Percentiles rank a stretch among this genome's conserved stretches.
Conservation (phyloP, 2,797 vertebrate species). For the Phrynocephalus guinanensis region DNA sequence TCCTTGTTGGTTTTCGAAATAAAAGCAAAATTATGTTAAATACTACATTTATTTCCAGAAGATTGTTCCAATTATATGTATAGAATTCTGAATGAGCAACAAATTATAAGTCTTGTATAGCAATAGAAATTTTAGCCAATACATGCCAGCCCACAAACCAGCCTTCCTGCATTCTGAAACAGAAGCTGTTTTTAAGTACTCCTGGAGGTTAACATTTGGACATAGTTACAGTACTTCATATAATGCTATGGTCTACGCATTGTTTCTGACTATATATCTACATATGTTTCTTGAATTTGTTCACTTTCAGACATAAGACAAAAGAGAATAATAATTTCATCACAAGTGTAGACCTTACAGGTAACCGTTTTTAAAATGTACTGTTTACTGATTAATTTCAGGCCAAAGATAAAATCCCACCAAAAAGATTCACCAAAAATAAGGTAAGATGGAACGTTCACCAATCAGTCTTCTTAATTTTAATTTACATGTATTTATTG, state of each 20-base stretch:
- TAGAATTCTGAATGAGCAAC: background rate
- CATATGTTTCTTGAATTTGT: background rate
- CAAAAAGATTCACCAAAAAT: slow-evolving; percentile 86
- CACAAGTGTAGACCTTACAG: background rate
- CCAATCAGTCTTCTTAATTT: background rate
- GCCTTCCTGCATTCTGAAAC: background rate
- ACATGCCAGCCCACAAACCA: background rate
- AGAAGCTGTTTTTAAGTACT: background rate
- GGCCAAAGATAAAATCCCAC: slow-evolving; percentile 72
- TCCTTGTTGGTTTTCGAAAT: too few species aligned
- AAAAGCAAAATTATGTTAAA: too few species aligned
- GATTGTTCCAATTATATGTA: background rate
- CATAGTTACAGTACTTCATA: background rate
- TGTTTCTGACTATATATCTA: background rate
- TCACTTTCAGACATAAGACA: background rate
- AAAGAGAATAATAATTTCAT: background rate
- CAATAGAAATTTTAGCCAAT: background rate
- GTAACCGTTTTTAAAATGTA: slow-evolving; percentile 12
- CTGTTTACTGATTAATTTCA: slow-evolving; percentile 72
- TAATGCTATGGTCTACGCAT: background rate
- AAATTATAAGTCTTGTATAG: background rate
- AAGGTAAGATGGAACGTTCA: slow-evolving; percentile 80
- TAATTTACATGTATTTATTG: background rate
- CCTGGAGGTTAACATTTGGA: background rate
- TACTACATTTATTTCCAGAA: background rate